A percentile compares a stretch with the other conserved stretches of the same genome.
These are phyloP conservation scores for Pangasianodon hypophthalmus DNA, from an alignment of 2,113 vertebrate species.

Conservation along the genomic window DNA sequence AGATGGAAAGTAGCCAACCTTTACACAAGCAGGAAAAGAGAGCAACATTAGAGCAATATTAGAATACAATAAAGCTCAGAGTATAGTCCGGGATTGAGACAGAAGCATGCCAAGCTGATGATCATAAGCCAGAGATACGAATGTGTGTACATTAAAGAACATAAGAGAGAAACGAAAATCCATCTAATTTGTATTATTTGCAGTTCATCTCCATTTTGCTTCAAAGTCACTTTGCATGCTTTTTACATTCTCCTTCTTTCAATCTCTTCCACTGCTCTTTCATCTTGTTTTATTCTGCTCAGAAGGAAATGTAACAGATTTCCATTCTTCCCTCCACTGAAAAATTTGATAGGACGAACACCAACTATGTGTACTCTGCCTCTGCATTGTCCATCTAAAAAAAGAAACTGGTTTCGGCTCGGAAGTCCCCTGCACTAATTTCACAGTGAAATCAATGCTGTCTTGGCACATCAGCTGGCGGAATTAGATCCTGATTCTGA, in stretches of 20 bases:
- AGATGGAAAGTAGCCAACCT: conserved; percentile 15
- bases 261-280: conserved; percentile 36
- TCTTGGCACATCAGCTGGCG: not conserved
- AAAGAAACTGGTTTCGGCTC: not conserved
- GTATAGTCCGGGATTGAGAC: conserved; percentile 3
- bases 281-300: conserved; percentile 1
- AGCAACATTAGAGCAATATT: conserved; percentile 3
- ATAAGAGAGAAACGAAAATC: conserved; percentile 21
- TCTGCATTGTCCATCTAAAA: not conserved
- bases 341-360: not conserved
- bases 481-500: not conserved
- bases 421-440: not conserved
- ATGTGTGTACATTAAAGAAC: conserved; percentile 21
- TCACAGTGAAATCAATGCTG: not conserved
- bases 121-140: conserved; percentile 33
- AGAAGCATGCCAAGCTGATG: not conserved
- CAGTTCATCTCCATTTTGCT: conserved; percentile 29
- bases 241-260: conserved; percentile 2
- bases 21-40: conserved; percentile 15
- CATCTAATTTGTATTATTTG: conserved; percentile 14
- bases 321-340: not conserved
- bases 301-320: not conserved
- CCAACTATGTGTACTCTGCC: not conserved
- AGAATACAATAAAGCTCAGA: conserved; percentile 7
- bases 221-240: conserved; percentile 8